phyloP scores from a whole-genome alignment of 2,797 vertebrate species.

The Sebastolobus altivelis region DNA sequence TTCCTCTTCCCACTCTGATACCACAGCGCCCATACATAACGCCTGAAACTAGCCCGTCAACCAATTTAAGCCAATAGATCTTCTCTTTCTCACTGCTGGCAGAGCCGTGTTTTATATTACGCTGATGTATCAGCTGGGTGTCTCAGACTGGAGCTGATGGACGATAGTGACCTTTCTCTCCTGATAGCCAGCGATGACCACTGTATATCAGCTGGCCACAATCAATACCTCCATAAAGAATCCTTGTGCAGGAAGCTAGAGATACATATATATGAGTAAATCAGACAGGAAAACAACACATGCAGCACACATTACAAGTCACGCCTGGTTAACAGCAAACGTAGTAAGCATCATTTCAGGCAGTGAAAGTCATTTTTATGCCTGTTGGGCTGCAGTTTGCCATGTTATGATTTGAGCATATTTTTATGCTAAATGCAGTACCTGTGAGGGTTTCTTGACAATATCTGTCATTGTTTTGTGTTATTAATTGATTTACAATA shows the following conservation, averaged over 20 bases:
- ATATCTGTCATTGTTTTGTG: no score
- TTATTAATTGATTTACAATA: no score
- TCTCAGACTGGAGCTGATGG: constrained; percentile 60
- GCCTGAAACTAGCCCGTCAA: constrained; percentile 47
- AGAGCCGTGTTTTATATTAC: constrained; percentile 49
- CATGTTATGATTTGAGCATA: no score
- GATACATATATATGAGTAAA: constrained; percentile 4
- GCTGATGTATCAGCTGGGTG: constrained; percentile 53
- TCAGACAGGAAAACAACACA: background rate
- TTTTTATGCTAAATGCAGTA: no score
- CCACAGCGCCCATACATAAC: constrained; percentile 47
- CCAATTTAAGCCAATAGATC: constrained; percentile 54
- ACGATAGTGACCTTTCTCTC: constrained; percentile 73
- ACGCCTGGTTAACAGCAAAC: background rate
- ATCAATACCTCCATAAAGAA: constrained; percentile 49
- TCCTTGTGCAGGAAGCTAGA: background rate
- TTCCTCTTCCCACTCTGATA: constrained; percentile 26
- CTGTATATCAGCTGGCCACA: constrained; percentile 54
- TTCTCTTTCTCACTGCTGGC: constrained; percentile 38
- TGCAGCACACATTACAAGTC: background rate
- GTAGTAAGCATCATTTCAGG: background rate
- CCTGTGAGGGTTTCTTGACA: no score
- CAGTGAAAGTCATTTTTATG: background rate
- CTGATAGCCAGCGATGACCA: constrained; percentile 64
- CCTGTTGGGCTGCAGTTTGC: no score